Conservation (phyloP, 2,113 vertebrate genomes). For the Seriola dumerili region DNA sequence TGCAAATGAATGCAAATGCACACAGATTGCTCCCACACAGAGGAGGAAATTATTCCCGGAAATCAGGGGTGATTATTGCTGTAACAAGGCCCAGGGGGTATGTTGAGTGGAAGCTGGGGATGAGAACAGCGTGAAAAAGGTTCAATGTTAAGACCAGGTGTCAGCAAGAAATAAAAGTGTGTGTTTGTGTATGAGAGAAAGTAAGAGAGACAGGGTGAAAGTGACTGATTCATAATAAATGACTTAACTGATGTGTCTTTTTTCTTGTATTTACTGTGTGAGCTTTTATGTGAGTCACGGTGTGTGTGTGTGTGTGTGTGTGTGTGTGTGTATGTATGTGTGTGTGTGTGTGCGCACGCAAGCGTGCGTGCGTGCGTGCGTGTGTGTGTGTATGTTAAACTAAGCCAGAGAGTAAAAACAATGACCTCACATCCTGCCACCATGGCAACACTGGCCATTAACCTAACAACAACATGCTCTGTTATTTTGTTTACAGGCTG, state of each 20-base stretch:
- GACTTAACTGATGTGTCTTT: neutral
- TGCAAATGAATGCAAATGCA: constrained; percentile 25
- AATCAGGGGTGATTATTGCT: constrained; percentile 63
- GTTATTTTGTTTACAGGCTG: constrained; percentile 60
- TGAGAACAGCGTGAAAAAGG: constrained; percentile 32
- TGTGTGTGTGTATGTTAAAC: neutral
- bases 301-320: neutral
- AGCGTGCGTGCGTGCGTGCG: too few relatives aligned
- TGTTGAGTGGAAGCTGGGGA: constrained; percentile 3
- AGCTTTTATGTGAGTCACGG: neutral
- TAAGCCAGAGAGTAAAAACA: constrained; percentile 38
- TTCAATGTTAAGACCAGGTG: constrained; percentile 54
- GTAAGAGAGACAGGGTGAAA: neutral
- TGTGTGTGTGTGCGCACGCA: neutral
- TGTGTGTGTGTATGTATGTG: neutral
- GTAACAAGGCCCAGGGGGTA: constrained; percentile 36
- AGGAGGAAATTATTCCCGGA: constrained; percentile 60
- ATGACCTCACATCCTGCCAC: constrained; percentile 56
- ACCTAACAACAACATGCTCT: constrained; percentile 42
- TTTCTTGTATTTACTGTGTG: constrained; percentile 15
- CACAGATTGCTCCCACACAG: constrained; percentile 66
- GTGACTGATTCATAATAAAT: neutral
- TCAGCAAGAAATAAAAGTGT: neutral
- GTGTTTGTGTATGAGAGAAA: constrained; percentile 9
- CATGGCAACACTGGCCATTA: constrained; percentile 25